phyloP scores from a whole-genome alignment of 2,888 invertebrate genomes.

The Cerastis rubricosa region DNA sequence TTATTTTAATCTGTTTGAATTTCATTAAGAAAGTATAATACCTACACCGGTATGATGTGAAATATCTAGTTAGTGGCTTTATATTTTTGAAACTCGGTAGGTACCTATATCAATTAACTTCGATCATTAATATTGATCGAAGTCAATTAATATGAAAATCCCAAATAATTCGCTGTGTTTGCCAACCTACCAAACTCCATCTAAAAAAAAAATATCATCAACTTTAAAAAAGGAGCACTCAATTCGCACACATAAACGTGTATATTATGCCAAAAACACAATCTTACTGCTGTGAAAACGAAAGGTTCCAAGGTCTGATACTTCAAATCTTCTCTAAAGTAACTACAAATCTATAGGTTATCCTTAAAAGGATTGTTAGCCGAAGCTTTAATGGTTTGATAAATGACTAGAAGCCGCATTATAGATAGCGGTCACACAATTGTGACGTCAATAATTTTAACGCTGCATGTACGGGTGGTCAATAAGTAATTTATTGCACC shows the following conservation, averaged over 20 bases:
- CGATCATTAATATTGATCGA: too few species aligned
- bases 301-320: neutral
- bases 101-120: neutral
- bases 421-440: slow-evolving; percentile 37
- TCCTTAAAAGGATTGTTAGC: slow-evolving; percentile 24
- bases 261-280: neutral
- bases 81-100: neutral
- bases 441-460: slow-evolving; percentile 36
- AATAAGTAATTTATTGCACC: slow-evolving; percentile 48
- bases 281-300: neutral
- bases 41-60: neutral
- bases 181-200: neutral
- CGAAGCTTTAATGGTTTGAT: slow-evolving; percentile 23
- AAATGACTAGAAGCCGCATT: slow-evolving; percentile 12
- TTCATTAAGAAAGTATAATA: neutral
- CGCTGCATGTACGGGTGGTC: slow-evolving; percentile 51
- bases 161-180: neutral
- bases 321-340: neutral
- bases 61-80: neutral
- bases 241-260: too few species aligned
- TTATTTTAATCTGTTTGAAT: neutral
- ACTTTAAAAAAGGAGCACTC: too few species aligned
- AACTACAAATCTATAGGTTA: neutral
- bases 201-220: too few species aligned
- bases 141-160: neutral